Conservation (phyloP, 2,797 vertebrate species). For the Chanos chanos region DNA sequence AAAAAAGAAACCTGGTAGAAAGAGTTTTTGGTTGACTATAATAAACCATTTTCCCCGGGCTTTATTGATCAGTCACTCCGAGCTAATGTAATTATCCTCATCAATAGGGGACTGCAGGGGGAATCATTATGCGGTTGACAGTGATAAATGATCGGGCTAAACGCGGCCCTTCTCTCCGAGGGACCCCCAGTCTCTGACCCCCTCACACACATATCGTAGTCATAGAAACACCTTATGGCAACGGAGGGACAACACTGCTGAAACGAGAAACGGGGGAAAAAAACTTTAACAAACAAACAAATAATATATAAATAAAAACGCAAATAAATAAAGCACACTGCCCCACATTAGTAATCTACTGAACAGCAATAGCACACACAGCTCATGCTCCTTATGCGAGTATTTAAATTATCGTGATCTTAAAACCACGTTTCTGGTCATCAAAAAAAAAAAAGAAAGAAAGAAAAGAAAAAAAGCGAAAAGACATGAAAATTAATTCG, state of each 20-base stretch:
- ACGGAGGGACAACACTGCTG: conserved; percentile 72
- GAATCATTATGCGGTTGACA: conserved; percentile 99
- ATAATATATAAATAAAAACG: conserved; percentile 1
- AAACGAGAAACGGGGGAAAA: conserved; percentile 56
- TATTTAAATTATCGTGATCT: too few relatives aligned
- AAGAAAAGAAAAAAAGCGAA: too few relatives aligned
- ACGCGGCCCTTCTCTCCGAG: conserved; percentile 92
- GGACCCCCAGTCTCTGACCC: conserved; percentile 80
- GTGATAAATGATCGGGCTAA: conserved; percentile 99
- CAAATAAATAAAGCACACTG: neutral
- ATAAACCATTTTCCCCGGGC: conserved; percentile 88
- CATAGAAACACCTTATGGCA: conserved; percentile 93
- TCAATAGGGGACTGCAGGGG: conserved; percentile 99
- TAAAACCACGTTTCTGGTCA: too few relatives aligned
- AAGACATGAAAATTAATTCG: too few relatives aligned
- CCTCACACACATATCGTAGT: conserved; percentile 78
- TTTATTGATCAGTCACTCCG: conserved; percentile 99
- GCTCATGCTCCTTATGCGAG: too few relatives aligned
- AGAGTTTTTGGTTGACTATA: conserved; percentile 66
- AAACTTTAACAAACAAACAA: conserved; percentile 42
- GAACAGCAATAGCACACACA: too few relatives aligned
- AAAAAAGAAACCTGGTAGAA: conserved; percentile 21
- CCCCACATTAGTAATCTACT: too few relatives aligned
- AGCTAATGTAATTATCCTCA: conserved; percentile 99
- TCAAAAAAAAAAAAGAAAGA: too few relatives aligned